A percentile compares a stretch with the other conserved stretches of the same genome.
Evolutionary conservation across 2,888 invertebrate genomes (phyloP).

Genomic region (Ceriagrion tenellum): DNA sequence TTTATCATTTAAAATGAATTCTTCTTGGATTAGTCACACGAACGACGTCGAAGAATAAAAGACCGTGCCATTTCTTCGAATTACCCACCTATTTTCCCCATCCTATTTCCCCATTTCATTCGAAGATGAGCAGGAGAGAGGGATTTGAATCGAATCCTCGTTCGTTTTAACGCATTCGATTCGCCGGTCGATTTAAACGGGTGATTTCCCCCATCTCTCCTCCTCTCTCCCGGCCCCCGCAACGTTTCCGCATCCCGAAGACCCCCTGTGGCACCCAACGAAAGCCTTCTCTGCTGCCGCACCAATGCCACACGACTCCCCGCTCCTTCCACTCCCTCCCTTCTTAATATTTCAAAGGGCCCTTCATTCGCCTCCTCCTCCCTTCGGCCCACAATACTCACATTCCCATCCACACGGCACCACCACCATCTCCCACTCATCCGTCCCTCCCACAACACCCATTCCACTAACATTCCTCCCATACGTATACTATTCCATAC

Average conservation of each 20-base stretch:
- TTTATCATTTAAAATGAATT: too few species aligned
- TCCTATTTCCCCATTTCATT: background rate
- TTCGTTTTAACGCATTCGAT: background rate
- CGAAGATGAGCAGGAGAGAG: background rate
- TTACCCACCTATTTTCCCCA: background rate
- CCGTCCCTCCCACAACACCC: too few species aligned
- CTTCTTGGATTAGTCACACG: background rate
- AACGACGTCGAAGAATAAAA: background rate
- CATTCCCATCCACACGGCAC: too few species aligned
- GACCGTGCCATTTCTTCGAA: background rate
- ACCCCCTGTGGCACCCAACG: background rate
- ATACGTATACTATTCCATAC: too few species aligned
- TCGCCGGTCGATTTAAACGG: conserved; percentile 10
- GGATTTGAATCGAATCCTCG: background rate
- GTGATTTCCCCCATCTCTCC: background rate
- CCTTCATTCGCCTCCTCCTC: background rate
- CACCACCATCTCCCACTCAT: too few species aligned
- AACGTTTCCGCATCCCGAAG: background rate
- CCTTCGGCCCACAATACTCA: background rate
- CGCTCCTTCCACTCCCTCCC: background rate
- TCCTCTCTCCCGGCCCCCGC: too few species aligned
- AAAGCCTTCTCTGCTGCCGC: background rate
- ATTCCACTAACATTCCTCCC: too few species aligned
- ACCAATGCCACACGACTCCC: too few species aligned
- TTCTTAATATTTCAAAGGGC: conserved; percentile 3